A percentile compares a stretch with the other conserved stretches of the same genome.
Evolutionary conservation across 2,888 invertebrate species (phyloP).

Genomic region (Neuroscelio doddi): DNA sequence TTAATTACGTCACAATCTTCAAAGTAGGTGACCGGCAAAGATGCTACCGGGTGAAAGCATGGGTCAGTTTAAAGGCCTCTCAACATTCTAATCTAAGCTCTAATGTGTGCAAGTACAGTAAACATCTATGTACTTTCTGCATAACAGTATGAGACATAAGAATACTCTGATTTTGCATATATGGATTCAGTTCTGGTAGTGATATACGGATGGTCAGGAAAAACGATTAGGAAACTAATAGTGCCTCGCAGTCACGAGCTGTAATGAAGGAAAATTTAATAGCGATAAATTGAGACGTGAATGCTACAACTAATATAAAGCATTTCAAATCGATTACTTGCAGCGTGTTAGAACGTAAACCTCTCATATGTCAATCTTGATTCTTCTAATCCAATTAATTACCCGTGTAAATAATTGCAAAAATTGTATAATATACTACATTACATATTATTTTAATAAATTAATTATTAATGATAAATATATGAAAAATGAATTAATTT

Average conservation of each 20-base stretch:
- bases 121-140: neutral
- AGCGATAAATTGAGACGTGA: constrained; percentile 32
- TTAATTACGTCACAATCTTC: constrained; percentile 38
- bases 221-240: constrained; percentile 37
- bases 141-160: neutral
- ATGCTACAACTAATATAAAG: neutral
- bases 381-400: neutral
- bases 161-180: neutral
- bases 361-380: constrained; percentile 20
- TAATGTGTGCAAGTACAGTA: constrained; percentile 2
- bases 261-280: constrained; percentile 13
- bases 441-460: too few relatives aligned
- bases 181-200: constrained; percentile 20
- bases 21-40: constrained; percentile 53
- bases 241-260: neutral
- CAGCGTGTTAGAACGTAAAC: neutral
- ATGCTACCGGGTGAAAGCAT: constrained; percentile 58
- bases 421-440: too few relatives aligned
- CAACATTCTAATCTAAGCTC: constrained; percentile 37
- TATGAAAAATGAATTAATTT: too few relatives aligned
- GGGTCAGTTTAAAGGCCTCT: constrained; percentile 55
- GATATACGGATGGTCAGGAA: constrained; percentile 35
- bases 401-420: too few relatives aligned
- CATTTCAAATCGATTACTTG: neutral
- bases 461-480: too few relatives aligned